These are phyloP conservation scores for Ceratosolen solmsi DNA, from an alignment of 1,140 invertebrate species.

Conservation along the genomic window DNA sequence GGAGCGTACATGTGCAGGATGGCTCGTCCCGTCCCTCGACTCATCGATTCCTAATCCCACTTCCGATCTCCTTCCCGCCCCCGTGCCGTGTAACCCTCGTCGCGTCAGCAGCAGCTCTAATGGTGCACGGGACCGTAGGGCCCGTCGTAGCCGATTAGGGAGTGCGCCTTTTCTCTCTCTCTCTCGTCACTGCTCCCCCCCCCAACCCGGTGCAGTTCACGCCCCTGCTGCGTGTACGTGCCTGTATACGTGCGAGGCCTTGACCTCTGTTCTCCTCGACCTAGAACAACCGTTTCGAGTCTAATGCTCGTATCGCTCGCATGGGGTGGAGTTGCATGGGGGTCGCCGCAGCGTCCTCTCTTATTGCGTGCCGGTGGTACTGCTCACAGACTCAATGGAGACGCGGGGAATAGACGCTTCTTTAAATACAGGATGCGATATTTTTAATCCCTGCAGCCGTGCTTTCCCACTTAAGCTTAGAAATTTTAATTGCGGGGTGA, in stretches of 20 bases:
- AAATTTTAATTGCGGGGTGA: not conserved
- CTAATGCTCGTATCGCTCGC: conserved; percentile 27
- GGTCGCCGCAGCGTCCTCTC: conserved; percentile 20
- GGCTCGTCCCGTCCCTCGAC: conserved; percentile 37
- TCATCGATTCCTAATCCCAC: conserved; percentile 25
- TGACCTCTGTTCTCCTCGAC: conserved; percentile 68
- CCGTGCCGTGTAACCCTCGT: too few species aligned
- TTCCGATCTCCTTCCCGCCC: too few species aligned
- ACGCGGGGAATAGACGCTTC: not conserved
- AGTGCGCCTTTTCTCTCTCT: conserved; percentile 9
- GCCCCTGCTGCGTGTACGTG: not conserved
- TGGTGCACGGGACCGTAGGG: not conserved
- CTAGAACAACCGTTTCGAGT: conserved; percentile 66
- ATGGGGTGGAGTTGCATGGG: conserved; percentile 40
- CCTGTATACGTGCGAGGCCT: conserved; percentile 60
- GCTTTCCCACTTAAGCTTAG: not conserved
- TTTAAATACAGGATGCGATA: conserved; percentile 13
- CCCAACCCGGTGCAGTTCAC: not conserved
- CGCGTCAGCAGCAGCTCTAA: not conserved
- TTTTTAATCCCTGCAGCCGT: conserved; percentile 12
- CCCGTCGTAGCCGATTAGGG: not conserved
- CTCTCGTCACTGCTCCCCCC: not conserved
- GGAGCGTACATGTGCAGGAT: not conserved
- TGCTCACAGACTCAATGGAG: not conserved
- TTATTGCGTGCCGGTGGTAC: conserved; percentile 37